Evolutionary conservation across 2,113 vertebrate species (phyloP).

Genomic region (Solea senegalensis): DNA sequence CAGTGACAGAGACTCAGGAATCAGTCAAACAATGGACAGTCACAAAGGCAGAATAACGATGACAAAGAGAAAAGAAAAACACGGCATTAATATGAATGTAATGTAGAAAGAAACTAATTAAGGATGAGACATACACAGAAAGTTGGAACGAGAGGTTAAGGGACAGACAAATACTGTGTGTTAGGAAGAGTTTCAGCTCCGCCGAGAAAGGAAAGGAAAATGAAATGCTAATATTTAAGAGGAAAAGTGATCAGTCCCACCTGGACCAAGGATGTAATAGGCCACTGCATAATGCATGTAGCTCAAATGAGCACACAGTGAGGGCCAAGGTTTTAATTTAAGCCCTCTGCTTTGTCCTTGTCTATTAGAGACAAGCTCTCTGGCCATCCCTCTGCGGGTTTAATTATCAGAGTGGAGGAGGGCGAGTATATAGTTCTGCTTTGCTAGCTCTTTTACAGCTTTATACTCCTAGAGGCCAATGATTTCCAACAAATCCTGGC

Average conservation of each 20-base stretch:
- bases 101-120: not conserved
- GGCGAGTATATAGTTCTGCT: conserved; percentile 35
- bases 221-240: conserved; percentile 65
- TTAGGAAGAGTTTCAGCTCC: conserved; percentile 15
- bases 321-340: conserved; percentile 50
- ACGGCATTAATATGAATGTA: not conserved
- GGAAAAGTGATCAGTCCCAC: conserved; percentile 58
- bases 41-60: not conserved
- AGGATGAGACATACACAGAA: too few species aligned
- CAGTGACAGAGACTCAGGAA: conserved; percentile 5
- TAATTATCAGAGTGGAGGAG: conserved; percentile 52
- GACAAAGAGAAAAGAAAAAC: not conserved
- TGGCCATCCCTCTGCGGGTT: conserved; percentile 39
- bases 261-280: conserved; percentile 57
- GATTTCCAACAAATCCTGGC: conserved; percentile 34
- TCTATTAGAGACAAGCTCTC: conserved; percentile 52
- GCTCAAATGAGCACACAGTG: conserved; percentile 56
- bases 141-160: too few species aligned
- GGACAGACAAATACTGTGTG: not conserved
- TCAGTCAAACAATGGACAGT: conserved; percentile 12
- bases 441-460: conserved; percentile 21
- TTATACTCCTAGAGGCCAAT: conserved; percentile 2
- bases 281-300: conserved; percentile 68
- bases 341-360: conserved; percentile 51
- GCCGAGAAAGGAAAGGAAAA: conserved; percentile 31